Percentiles rank a stretch among this genome's conserved stretches.
phyloP scores from a whole-genome alignment of 2,113 vertebrate genomes.

The Pao palembangensis region DNA sequence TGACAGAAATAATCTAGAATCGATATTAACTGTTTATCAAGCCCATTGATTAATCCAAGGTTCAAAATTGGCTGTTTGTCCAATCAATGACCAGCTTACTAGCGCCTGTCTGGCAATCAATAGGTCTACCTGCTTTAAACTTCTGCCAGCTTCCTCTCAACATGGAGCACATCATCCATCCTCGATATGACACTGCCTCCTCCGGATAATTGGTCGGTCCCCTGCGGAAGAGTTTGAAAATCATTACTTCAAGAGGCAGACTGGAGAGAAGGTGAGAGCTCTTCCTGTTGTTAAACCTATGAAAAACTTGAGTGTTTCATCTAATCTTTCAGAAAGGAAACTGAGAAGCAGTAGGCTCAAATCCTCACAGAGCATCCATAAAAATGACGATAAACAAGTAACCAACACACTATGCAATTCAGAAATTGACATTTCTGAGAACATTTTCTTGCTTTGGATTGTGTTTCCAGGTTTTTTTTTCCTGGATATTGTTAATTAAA shows the following conservation, averaged over 20 bases:
- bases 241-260: conserved; percentile 19
- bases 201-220: conserved; percentile 1
- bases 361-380: too few relatives aligned
- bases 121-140: conserved; percentile 63
- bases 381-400: too few relatives aligned
- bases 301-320: too few relatives aligned
- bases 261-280: conserved; percentile 4
- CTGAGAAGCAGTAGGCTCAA: too few relatives aligned
- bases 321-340: too few relatives aligned
- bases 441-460: too few relatives aligned
- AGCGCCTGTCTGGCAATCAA: conserved; percentile 57
- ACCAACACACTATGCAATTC: too few relatives aligned
- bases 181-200: conserved; percentile 13
- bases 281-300: neutral
- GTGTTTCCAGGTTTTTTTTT: too few relatives aligned
- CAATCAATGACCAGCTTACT: conserved; percentile 62
- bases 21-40: conserved; percentile 31
- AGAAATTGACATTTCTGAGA: too few relatives aligned
- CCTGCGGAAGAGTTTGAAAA: conserved; percentile 17
- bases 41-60: conserved; percentile 57
- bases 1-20: too few relatives aligned
- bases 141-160: conserved; percentile 22
- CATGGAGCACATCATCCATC: conserved; percentile 23
- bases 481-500: too few relatives aligned
- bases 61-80: conserved; percentile 58